Base-by-base conservation (phyloP, 2,888 invertebrate genomes). In the Carabus problematicus region DNA sequence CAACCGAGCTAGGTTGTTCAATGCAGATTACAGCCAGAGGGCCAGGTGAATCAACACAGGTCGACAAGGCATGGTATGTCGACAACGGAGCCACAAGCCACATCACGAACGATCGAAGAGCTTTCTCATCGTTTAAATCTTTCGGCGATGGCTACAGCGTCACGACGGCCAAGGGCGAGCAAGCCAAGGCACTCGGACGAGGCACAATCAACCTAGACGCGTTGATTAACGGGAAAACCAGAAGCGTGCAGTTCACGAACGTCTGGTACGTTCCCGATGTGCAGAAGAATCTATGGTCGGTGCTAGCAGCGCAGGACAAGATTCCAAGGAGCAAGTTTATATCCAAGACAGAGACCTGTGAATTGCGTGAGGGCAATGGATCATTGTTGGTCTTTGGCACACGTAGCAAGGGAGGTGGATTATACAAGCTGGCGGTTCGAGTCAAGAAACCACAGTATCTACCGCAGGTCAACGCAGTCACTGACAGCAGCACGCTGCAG, bases 401-500 rank as follows among this genome's bases (percentile, higher is more conserved):
- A 52, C 42, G 55, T 39, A 52, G 12, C 9, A 39, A 39, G 42
- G n/a, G 54, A 18, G 19, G 68, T 41, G 61, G 61, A 29, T 55
- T 61, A 8, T 68, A 42, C 55, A 61, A 39, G 43, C 52, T 61
- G 40, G 39, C 11, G n/a, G 55, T 55, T 14, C 14, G 55, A 55
- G n/a, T n/a, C 39, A 19, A 18, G 12, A 55, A 29, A 9, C 55
- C 29, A 7, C 14, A 55, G 55, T 6, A 29, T 29, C 8, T 3
- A 9, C 7, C n/a, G 8, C 18, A 55, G 12, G 39, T 55, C 19
- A 55, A 55, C 3, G 66, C 58, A 41, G 66, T 19, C n/a, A 61
- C 59, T 49, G 54, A 71, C 0, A 64, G 60, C 55, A 61, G 71
- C 14, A 61, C 52, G 42, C 60, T 74, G 45, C 73, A 75, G 61